Conservation (phyloP, 2,113 vertebrate species). For the Isichthys henryi region DNA sequence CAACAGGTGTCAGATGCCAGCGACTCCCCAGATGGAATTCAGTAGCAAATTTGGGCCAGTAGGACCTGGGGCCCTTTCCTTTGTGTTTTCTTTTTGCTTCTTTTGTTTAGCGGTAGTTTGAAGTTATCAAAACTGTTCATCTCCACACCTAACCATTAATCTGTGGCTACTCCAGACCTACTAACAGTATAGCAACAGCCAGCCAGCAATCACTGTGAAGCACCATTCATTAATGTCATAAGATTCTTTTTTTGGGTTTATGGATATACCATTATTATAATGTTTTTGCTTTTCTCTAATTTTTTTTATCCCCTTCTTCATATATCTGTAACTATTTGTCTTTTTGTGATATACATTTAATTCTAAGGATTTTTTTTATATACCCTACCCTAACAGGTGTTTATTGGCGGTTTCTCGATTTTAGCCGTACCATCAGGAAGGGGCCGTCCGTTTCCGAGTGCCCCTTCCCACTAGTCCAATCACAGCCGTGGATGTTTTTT, state of each 20-base stretch:
- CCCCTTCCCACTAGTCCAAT: conserved; percentile 59
- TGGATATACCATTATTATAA: background rate
- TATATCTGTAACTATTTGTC: background rate
- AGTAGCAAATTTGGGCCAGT: background rate
- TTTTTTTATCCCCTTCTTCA: background rate
- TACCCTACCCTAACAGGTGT: conserved; percentile 48
- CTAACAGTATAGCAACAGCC: background rate
- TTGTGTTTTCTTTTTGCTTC: background rate
- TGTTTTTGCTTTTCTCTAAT: background rate
- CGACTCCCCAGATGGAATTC: background rate
- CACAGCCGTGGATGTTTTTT: conserved; percentile 72
- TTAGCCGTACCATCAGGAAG: conserved; percentile 59
- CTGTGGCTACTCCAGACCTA: background rate
- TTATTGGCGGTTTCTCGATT: conserved; percentile 45
- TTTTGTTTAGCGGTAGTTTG: background rate
- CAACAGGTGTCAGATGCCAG: conserved; percentile 2
- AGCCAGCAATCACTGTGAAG: background rate
- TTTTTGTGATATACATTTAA: background rate
- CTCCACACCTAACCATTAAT: background rate
- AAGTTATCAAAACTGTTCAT: background rate
- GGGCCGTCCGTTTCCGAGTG: conserved; percentile 61
- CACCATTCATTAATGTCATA: background rate
- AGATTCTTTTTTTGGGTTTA: background rate
- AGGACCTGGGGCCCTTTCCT: background rate
- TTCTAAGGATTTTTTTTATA: background rate